Evolutionary conservation across 2,888 invertebrate genomes (phyloP), one percentile per base, ranked within the genome.

Genomic region (Eupithecia inturbata): DNA sequence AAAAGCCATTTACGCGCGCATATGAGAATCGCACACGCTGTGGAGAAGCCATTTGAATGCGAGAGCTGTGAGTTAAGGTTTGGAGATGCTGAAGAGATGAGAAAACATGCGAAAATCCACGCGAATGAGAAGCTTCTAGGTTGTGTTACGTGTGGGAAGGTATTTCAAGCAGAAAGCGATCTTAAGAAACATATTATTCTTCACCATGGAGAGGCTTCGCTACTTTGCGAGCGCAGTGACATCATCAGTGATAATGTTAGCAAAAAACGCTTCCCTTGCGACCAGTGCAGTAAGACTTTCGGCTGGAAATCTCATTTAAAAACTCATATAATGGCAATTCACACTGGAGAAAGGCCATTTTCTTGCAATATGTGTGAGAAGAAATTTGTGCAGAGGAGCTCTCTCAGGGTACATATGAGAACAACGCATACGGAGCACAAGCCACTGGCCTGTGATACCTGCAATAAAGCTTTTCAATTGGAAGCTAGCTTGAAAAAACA

Each of bases 1-100:
- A 75, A 72, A 72, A 72, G 72, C 10, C 75, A 75, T 63, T 22
- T 75, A 33, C 62, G 70, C 53, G 60, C 72, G 6, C 75, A 75
- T 16, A 62, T 69, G 53, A 67, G 67, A 33, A 16, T 75, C 3
- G 57, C 70, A 0, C 75, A 75, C 33, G 75, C 72, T 9, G 67
- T 75, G 0, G 75, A 75, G 31, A 75, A 75, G 5, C 75, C 75
- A 22, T 75, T 70, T n/a, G 75, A 53, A 0, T 75, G 75, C 1
- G 53, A 67, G 1, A 62, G 63, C n/a, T 75, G 75, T 22, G 75
- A 75, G 31, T 16, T 57, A n/a, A 62, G 75, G 62, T 75, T 75
- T 6, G 72, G 72, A 1, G 72, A 72, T 4, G 62, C 39, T 1
- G 72, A 75, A 1, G 39, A 62, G 7, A 45, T 75, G n/a, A 67